Base-by-base conservation (phyloP, 2,888 invertebrate genomes). In the Agrypnus murinus region DNA sequence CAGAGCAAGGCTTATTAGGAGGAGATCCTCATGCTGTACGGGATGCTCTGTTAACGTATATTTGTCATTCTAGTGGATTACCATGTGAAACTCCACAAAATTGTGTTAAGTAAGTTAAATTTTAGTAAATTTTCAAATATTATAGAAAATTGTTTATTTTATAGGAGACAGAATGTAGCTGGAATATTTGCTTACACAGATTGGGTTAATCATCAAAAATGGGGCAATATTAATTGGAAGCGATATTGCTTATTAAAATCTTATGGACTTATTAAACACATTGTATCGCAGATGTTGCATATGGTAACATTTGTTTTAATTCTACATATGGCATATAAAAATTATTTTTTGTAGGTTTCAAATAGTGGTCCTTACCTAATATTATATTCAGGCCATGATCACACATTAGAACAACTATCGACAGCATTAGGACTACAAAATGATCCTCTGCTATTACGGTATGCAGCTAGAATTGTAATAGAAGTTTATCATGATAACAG, bases 381-480 rank as follows among this genome's bases (percentile, higher is more conserved):
- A 1, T 72, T 85, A 3, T 86, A 86, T 82, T 97, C 97, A 0
- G 97, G 97, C 0, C 98, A 98, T 79, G 98, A 98, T 84, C 93
- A 94, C 80, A 97, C 97, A 0, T 81, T 98, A 38, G 94, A 95
- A 79, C 94, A 95, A 74, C 85, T 98, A 38, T 90, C 94, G 1
- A 88, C 93, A 1, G 94, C 96, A 0, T 83, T 98, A 55, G 96
- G 97, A 0, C 84, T 95, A 2, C 87, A 85, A 15, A 88, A 87
- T 66, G 89, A 90, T 69, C 89, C 89, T 53, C 90, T 92, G 10
- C 89, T 93, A 73, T 92, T 97, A 50, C 92, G 93, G 17, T 98
- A 96, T 83, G 97, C 96, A 0, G 92, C 97, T 0, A 87, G 98
- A 63, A 88, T 98, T 77, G 90, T 95, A 1, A 92, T 98, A 76